phyloP scores from a whole-genome alignment of 1,140 invertebrate species.

The Hyles euphorbiae region DNA sequence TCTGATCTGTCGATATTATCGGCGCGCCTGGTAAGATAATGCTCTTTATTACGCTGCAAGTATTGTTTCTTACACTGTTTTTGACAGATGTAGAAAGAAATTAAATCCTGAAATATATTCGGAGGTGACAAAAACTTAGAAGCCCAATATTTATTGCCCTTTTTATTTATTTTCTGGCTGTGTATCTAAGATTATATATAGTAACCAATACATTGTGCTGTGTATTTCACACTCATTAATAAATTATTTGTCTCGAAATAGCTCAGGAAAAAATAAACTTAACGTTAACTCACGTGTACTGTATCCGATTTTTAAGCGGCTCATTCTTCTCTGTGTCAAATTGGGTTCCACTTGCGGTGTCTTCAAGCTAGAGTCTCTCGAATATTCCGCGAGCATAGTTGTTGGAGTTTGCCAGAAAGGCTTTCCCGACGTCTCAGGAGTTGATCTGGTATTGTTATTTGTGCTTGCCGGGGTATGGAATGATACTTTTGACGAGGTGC shows the following conservation, averaged over 20 bases:
- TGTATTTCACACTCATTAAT: no score
- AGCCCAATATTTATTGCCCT: no score
- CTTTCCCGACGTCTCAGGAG: conserved; percentile 8
- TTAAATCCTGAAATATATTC: no score
- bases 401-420: conserved; percentile 30
- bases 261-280: background rate
- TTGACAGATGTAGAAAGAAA: no score
- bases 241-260: no score
- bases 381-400: conserved; percentile 27
- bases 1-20: conserved; percentile 54
- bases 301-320: conserved; percentile 26
- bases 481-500: conserved; percentile 18
- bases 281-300: conserved; percentile 36
- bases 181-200: no score
- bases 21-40: conserved; percentile 32
- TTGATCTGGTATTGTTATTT: conserved; percentile 8
- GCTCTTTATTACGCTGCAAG: background rate
- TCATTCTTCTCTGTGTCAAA: conserved; percentile 4
- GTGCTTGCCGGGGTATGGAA: conserved; percentile 28
- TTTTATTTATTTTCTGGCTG: no score
- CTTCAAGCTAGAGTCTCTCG: background rate
- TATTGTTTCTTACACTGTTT: background rate
- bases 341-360: conserved; percentile 1
- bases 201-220: no score
- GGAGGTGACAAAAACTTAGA: no score